A percentile compares a stretch with the other conserved stretches of the same genome.
Evolutionary conservation across 2,113 vertebrate species (phyloP).

Genomic region (Ondatra zibethicus): DNA sequence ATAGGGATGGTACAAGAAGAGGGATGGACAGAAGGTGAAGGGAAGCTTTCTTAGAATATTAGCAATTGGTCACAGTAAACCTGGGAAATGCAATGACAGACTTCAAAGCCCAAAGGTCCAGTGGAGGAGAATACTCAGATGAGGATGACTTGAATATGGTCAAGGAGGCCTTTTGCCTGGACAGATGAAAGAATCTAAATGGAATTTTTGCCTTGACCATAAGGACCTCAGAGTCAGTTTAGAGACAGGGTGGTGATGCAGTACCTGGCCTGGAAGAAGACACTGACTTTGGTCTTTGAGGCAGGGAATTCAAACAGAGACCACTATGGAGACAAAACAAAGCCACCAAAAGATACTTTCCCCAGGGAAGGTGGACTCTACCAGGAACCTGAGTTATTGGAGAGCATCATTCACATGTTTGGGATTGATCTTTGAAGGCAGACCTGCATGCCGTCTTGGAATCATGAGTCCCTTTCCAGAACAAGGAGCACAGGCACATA

Average conservation of each 20-base stretch:
- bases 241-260: not conserved
- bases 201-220: not conserved
- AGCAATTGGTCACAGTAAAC: not conserved
- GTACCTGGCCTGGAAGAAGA: not conserved
- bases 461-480: constrained; percentile 25
- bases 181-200: not conserved
- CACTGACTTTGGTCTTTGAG: not conserved
- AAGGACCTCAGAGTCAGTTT: not conserved
- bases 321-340: not conserved
- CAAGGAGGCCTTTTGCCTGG: not conserved
- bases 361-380: not conserved
- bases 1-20: not conserved
- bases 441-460: not conserved
- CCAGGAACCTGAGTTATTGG: not conserved
- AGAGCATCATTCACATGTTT: not conserved
- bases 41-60: not conserved
- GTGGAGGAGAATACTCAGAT: not conserved
- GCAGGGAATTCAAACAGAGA: not conserved
- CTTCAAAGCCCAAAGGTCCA: not conserved
- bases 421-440: constrained; percentile 4
- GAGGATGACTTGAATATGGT: not conserved
- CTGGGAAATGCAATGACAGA: not conserved
- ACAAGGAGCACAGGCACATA: not conserved
- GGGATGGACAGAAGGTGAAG: not conserved
- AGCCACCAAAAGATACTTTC: not conserved